Evolutionary conservation across 2,797 vertebrate species (phyloP).

Genomic region (Gymnothorax reevesii): DNA sequence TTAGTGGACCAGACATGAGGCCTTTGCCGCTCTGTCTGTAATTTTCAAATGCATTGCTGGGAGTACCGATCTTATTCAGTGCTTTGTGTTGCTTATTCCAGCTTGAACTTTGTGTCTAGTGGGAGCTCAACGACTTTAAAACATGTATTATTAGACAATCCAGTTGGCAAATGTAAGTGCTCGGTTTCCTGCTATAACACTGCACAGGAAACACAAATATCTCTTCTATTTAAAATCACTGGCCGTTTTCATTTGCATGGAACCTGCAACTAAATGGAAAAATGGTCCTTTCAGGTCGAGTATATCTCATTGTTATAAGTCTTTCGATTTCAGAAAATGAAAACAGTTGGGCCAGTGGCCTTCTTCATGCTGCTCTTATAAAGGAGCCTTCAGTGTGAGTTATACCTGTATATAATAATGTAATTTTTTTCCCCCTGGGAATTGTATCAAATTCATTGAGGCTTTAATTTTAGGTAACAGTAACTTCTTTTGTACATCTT

Average conservation of each 20-base stretch:
- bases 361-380: not conserved
- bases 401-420: not conserved
- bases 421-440: not conserved
- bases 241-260: slow-evolving; percentile 4
- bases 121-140: slow-evolving; percentile 60
- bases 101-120: slow-evolving; percentile 65
- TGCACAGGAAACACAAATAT: slow-evolving; percentile 29
- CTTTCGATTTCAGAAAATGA: not conserved
- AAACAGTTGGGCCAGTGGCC: not conserved
- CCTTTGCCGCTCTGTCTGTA: slow-evolving; percentile 65
- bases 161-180: slow-evolving; percentile 46
- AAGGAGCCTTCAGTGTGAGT: not conserved
- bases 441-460: not conserved
- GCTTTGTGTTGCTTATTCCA: slow-evolving; percentile 57
- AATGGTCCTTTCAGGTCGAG: not conserved
- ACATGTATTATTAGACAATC: slow-evolving; percentile 58
- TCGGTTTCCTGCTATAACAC: slow-evolving; percentile 34
- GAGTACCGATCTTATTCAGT: slow-evolving; percentile 61
- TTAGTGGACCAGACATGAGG: slow-evolving; percentile 71
- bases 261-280: slow-evolving; percentile 17
- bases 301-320: not conserved
- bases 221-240: not conserved
- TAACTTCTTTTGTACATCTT: not conserved
- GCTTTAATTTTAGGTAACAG: not conserved
- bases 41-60: slow-evolving; percentile 62